These are phyloP conservation scores for Bombylius major DNA, from an alignment of 2,888 invertebrate genomes.

Conservation along the genomic window DNA sequence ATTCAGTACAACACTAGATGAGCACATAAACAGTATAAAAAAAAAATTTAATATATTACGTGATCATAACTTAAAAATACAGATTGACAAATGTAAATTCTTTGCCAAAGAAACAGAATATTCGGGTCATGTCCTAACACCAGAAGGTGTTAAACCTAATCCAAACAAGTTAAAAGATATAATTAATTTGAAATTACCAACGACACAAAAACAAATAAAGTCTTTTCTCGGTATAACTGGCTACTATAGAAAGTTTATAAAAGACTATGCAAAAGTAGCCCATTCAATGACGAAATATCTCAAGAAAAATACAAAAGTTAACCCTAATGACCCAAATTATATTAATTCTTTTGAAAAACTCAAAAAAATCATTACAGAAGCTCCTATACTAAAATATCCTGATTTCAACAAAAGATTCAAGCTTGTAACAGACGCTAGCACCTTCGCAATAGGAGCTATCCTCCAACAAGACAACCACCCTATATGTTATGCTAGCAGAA, in stretches of 20 bases:
- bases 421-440: constrained; percentile 1
- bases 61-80: constrained; percentile 9
- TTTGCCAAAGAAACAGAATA: constrained; percentile 9
- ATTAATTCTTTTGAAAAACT: background rate
- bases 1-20: constrained; percentile 10
- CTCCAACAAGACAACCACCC: background rate
- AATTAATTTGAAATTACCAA: background rate
- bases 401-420: background rate
- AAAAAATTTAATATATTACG: constrained; percentile 6
- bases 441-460: background rate
- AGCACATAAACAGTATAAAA: constrained; percentile 7
- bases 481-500: background rate
- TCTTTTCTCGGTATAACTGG: constrained; percentile 7
- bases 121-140: constrained; percentile 10
- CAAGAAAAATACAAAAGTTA: background rate
- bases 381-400: background rate
- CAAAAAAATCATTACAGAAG: background rate
- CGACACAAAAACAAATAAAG: constrained; percentile 1
- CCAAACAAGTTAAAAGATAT: background rate
- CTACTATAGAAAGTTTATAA: constrained; percentile 4
- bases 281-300: background rate
- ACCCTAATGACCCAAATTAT: background rate
- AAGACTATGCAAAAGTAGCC: constrained; percentile 5
- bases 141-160: constrained; percentile 4
- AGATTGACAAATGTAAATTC: constrained; percentile 12